These are phyloP conservation scores for Otolemur crassicaudatus DNA, from an alignment of 2,797 vertebrate genomes.

Conservation along the genomic window DNA sequence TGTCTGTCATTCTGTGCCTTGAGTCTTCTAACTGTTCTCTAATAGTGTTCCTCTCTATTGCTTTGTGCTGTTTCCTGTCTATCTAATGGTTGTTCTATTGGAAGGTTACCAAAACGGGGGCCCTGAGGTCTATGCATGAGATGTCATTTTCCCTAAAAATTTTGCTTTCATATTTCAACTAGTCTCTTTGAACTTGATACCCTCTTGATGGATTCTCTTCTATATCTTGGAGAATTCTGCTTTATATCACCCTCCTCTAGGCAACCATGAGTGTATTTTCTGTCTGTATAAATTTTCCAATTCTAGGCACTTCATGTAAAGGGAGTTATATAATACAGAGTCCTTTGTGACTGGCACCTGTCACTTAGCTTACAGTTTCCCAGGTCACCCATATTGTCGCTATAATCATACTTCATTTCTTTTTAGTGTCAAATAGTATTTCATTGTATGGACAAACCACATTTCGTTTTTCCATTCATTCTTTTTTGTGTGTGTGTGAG, in stretches of 20 bases:
- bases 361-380: not conserved
- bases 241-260: not conserved
- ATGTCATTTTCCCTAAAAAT: not conserved
- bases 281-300: not conserved
- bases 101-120: not conserved
- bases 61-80: not conserved
- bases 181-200: not conserved
- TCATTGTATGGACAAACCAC: not conserved
- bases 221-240: too few species aligned
- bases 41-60: not conserved
- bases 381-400: not conserved
- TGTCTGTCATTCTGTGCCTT: not conserved
- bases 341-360: not conserved
- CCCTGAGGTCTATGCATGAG: not conserved
- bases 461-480: not conserved
- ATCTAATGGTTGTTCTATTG: not conserved
- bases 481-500: not conserved
- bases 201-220: too few species aligned
- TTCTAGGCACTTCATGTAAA: not conserved
- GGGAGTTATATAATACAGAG: not conserved
- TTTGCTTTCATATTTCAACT: not conserved
- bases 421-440: slow-evolving; percentile 12
- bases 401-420: not conserved
- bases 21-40: not conserved
- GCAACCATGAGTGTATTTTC: not conserved